A percentile compares a stretch with the other conserved stretches of the same genome.
Evolutionary conservation across 2,797 vertebrate species (phyloP).

Genomic region (Spinus pinus): DNA sequence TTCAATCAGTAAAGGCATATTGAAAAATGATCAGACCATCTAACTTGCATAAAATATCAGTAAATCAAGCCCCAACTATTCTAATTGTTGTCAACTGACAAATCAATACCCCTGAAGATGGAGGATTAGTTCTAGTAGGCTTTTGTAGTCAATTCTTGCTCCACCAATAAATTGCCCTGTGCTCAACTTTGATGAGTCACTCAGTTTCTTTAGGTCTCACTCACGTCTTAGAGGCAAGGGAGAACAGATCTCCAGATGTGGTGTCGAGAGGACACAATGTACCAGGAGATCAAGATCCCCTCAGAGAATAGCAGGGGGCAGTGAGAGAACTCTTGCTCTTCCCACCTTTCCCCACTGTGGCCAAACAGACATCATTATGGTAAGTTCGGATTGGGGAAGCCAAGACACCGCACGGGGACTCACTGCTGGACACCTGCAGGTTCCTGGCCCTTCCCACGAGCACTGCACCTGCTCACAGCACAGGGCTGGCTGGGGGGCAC

Average conservation of each 20-base stretch:
- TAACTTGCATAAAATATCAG: background rate
- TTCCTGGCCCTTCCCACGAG: background rate
- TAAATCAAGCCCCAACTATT: background rate
- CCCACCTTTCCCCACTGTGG: background rate
- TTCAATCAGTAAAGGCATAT: background rate
- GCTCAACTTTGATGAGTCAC: background rate
- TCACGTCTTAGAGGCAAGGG: background rate
- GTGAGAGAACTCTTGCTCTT: background rate
- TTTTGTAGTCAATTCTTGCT: background rate
- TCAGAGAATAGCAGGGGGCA: background rate
- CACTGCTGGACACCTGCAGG: fast-evolving
- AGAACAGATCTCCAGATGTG: background rate
- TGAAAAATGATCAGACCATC: background rate
- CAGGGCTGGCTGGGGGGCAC: background rate
- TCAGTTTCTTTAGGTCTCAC: background rate
- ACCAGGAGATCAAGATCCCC: background rate
- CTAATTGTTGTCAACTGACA: background rate
- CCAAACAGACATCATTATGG: background rate
- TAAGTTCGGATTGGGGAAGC: background rate
- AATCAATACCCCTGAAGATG: background rate
- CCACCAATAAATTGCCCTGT: background rate
- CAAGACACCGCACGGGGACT: background rate
- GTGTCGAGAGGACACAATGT: background rate
- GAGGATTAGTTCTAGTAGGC: background rate
- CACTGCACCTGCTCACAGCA: background rate